Evolutionary conservation across 1,140 invertebrate species (phyloP), one percentile per base, ranked within the genome.

Genomic region (Venustaconcha ellipsiformis): DNA sequence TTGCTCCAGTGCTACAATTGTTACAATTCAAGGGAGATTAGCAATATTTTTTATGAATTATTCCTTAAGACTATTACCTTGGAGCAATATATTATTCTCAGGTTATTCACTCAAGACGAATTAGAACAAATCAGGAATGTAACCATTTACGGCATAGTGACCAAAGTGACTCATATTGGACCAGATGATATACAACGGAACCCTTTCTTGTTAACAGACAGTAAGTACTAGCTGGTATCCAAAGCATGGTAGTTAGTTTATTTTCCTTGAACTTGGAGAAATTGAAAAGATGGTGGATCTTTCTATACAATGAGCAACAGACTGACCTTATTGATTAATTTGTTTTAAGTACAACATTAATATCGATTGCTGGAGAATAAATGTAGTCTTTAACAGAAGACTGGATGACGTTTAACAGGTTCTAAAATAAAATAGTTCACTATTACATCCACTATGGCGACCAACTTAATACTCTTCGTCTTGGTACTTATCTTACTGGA

Each of bases 141-240:
- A 59, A 82, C 78, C 23, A 65, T 84, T 20, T 20, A 68, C 8
- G 74, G 83, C 26, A 80, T 86, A 12, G 78, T 86, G 30, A 11
- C 80, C 11, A 65, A 68, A 14, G 74, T 77, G 14, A 86, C 83
- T 3, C 57, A 70, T 64, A 76, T 86, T 37, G n/a, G 12, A 60
- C 18, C 15, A 2, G 14, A 70, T 20, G 80, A 83, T 20, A 76
- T 84, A 18, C 79, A 78, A 59, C 18, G 72, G 13, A 63, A 84
- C 59, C 68, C 76, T 14, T 84, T 84, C 77, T 23, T 80, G 57
- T 88, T 89, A 66, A 89, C 89, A 14, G 72, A 90, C 75, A 82
- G 88, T n/a, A 77, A 71, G n/a, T 26, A 60, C 17, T 37, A 11
- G 23, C 23, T 15, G 56, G 64, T 18, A 6, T 48, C 37, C 37